Evolutionary conservation across 2,888 invertebrate genomes (phyloP).

Genomic region (Metopia argyrocephala): DNA sequence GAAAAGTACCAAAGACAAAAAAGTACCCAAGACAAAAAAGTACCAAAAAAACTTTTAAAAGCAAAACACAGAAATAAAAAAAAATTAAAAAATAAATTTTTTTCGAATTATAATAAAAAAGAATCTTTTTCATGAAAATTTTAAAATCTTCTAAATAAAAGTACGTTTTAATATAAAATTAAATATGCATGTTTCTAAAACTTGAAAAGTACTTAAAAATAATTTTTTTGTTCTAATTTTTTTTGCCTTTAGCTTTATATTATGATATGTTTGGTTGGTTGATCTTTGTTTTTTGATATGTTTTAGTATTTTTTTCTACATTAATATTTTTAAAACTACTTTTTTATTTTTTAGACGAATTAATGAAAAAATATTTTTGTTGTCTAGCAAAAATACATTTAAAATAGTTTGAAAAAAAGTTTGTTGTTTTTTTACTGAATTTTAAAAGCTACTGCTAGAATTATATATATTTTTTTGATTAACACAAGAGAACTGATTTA

Average conservation of each 20-base stretch:
- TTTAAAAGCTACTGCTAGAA: background rate
- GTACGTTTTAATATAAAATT: background rate
- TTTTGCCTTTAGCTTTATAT: too few species aligned
- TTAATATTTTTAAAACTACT: constrained; percentile 12
- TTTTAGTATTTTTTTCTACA: constrained; percentile 64
- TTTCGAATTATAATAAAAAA: too few species aligned
- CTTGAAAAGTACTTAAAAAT: constrained; percentile 44
- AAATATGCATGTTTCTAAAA: background rate
- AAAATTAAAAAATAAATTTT: too few species aligned
- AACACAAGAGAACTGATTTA: constrained; percentile 7
- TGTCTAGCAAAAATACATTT: constrained; percentile 42
- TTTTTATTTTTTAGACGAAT: constrained; percentile 22
- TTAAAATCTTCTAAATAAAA: background rate
- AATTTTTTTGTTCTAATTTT: background rate
- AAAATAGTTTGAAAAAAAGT: constrained; percentile 18
- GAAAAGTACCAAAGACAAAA: too few species aligned
- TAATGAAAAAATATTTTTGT: too few species aligned
- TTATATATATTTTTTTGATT: too few species aligned
- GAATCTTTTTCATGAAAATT: too few species aligned
- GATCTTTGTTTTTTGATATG: constrained; percentile 66
- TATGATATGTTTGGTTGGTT: constrained; percentile 56
- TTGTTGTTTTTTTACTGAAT: constrained; percentile 35
- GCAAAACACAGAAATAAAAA: too few species aligned
- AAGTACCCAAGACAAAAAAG: too few species aligned
- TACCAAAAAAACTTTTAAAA: too few species aligned